Evolutionary conservation across 2,888 invertebrate species (phyloP).

Genomic region (Arrhopalites spinosus): DNA sequence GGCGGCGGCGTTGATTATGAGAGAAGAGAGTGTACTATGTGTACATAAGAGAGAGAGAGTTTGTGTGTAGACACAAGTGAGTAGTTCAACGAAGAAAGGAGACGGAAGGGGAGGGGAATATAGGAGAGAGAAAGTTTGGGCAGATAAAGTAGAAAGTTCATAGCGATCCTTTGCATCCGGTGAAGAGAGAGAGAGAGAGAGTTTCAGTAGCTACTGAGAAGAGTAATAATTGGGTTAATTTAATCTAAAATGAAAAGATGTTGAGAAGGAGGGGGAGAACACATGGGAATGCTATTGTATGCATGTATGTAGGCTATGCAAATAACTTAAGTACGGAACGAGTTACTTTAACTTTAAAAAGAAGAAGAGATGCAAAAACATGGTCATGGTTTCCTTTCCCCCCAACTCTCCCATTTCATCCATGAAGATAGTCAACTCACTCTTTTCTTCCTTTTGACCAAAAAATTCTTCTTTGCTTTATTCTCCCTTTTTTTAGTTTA

Average conservation of each 20-base stretch:
- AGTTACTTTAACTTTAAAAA: no score
- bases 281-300: conserved; percentile 12
- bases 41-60: no score
- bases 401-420: not conserved
- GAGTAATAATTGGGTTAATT: conserved; percentile 24
- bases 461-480: no score
- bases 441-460: no score
- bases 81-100: not conserved
- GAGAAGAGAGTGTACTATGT: no score
- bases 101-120: not conserved
- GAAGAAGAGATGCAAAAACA: no score
- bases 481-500: not conserved
- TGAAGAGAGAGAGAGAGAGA: not conserved
- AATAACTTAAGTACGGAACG: no score
- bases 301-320: no score
- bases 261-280: conserved; percentile 14
- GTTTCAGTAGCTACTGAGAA: conserved; percentile 1
- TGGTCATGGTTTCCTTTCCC: not conserved
- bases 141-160: not conserved
- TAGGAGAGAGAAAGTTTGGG: not conserved
- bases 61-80: no score
- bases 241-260: conserved; percentile 25
- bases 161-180: conserved; percentile 5
- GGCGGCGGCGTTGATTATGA: no score
- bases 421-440: no score